Base-by-base conservation (phyloP, 2,888 invertebrate species). In the Tinea pellionella region DNA sequence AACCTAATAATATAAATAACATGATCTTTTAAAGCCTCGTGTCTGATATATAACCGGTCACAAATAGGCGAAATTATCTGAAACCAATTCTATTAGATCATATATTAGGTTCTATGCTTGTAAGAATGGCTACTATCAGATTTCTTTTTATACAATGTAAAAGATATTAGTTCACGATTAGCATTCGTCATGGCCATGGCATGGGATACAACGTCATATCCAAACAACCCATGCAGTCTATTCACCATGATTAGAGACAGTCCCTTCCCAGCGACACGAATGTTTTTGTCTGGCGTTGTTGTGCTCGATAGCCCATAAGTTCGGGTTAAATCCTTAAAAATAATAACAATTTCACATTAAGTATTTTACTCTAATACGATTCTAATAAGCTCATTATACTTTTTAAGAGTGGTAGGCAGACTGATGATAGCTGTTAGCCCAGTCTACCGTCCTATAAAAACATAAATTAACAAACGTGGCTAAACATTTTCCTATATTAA, bases 141-240 rank as follows among this genome's bases (percentile, higher is more conserved):
- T n/a, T 15, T 57, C n/a, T 87, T 87, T 73, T 87, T 87, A 66
- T 87, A 88, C 80, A 88, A 73, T 11, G 84, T 81, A 72, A 87
- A 88, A 15, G 88, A 86, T 56, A 87, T 70, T 41, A 87, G 73
- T 67, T 88, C 88, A 2, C 87, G 72, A 67, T 88, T 88, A 12
- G 84, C 78, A 64, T 85, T 86, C 16, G 87, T 86, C 81, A 88
- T 86, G 0, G 86, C 80, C 88, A 88, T 88, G 2, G 88, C 75
- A 67, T 88, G 88, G 0, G 87, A 87, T 0, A 85, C 74, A 11
- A 88, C 87, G 67, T 88, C 86, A 67, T 85, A 88, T 0, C 88
- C 88, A 43, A 87, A 73, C n/a, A 86, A 65, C 1, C 74, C 82
- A 67, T 88, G 88, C 1, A 88, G 71, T 4, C 85, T 73, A 68